Base-by-base conservation (phyloP, 1,140 invertebrate genomes). In the Sycophaga agraensis region DNA sequence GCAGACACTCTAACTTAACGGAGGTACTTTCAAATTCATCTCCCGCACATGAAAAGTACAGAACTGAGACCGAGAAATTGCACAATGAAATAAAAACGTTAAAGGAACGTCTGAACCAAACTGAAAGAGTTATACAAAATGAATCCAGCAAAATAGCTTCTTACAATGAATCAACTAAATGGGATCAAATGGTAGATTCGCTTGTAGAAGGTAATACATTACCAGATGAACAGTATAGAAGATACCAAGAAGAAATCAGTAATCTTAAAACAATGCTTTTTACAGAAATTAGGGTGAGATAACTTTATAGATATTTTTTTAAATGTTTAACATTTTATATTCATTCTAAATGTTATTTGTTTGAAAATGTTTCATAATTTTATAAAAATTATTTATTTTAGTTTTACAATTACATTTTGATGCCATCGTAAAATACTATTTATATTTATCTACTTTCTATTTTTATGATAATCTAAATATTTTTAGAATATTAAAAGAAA, bases 81-180 rank as follows among this genome's bases (percentile, higher is more conserved):
- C 76, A 85, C 16, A 75, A 77, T 31, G 84, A 86, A 66, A 85
- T 86, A 54, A 85, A 85, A 70, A 81, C 79, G 42, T 66, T 86
- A 8, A 85, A 85, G 66, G 83, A 85, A 63, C 76, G 83, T 63
- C 56, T 86, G 1, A 85, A 85, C 69, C 75, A 75, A 62, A 82
- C 82, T 69, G 81, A 86, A 70, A 80, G 81, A 71, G 60, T 84
- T 66, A 82, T 81, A 72, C 63, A 66, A 35, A 79, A 66, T 34
- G 71, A 73, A 70, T 75, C 71, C 46, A 83, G 66, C 73, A 73
- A 80, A 76, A 26, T 43, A n/a, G 42, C 28, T n/a, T 17, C 19
- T 1, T 34, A 40, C 14, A 76, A 70, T 75, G 66, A 79, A 69
- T 71, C 74, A 69, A 70, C 77, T 70, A 81, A 75, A 28, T 46